Conservation (phyloP, 2,113 vertebrate genomes). For the Saccopteryx leptura region DNA sequence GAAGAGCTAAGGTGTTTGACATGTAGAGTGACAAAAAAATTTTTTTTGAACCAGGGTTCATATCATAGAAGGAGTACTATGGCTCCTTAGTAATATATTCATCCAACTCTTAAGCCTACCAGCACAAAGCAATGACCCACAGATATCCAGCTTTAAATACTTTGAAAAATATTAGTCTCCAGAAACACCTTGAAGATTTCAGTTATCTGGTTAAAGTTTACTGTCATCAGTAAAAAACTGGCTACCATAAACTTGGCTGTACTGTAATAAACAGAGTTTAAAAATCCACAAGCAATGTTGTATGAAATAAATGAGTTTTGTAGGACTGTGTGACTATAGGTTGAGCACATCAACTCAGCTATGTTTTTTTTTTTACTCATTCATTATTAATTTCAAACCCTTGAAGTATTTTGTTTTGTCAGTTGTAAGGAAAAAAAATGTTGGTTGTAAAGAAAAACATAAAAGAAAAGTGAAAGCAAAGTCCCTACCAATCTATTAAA, state of each 20-base stretch:
- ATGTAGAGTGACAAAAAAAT: neutral
- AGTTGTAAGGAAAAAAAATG: conserved; percentile 38
- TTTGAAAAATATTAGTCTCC: neutral
- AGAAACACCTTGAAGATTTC: neutral
- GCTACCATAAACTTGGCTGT: neutral
- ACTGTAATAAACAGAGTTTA: conserved; percentile 27
- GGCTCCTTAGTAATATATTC: neutral
- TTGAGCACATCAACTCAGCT: conserved; percentile 66
- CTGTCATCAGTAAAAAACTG: conserved; percentile 27
- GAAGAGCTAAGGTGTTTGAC: neutral
- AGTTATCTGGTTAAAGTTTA: conserved; percentile 57
- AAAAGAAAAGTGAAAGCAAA: conserved; percentile 84
- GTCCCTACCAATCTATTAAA: conserved; percentile 76
- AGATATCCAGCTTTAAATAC: conserved; percentile 32
- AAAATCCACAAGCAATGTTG: neutral
- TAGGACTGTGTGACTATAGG: conserved; percentile 49
- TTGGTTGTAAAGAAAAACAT: conserved; percentile 69
- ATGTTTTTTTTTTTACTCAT: conserved; percentile 65
- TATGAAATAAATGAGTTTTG: conserved; percentile 53
- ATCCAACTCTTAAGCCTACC: neutral
- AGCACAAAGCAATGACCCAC: neutral
- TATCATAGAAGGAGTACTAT: neutral
- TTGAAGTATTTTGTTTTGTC: conserved; percentile 83
- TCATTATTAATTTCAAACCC: conserved; percentile 87
- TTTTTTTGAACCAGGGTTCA: neutral